Evolutionary conservation across 2,797 vertebrate species (phyloP).

Genomic region (Sebastes trivittatus): DNA sequence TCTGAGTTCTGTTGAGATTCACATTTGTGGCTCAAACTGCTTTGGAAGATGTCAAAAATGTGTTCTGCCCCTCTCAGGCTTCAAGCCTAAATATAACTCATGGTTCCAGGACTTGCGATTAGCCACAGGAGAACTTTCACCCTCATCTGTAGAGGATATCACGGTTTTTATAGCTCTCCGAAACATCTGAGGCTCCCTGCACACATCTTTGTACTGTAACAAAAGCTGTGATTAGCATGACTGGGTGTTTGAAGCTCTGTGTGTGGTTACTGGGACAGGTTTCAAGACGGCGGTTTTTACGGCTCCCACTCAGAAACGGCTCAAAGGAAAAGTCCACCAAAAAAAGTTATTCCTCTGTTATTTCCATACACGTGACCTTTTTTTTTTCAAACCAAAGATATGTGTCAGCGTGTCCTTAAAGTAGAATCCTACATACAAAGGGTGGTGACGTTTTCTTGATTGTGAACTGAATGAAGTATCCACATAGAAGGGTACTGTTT

Average conservation of each 20-base stretch:
- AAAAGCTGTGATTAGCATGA: constrained; percentile 26
- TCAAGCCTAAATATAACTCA: too few species aligned
- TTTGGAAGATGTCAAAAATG: too few species aligned
- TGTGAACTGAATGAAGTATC: neutral
- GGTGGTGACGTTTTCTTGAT: neutral
- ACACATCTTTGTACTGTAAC: neutral
- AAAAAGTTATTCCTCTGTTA: neutral
- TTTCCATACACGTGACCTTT: neutral
- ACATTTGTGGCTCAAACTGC: too few species aligned
- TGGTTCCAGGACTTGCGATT: neutral
- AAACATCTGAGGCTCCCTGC: neutral
- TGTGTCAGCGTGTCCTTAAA: neutral
- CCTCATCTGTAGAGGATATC: constrained; percentile 6
- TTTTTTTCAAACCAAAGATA: neutral
- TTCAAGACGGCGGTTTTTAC: constrained; percentile 10
- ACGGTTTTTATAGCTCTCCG: neutral
- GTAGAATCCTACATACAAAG: neutral
- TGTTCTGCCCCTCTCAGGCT: too few species aligned
- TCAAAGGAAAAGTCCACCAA: constrained; percentile 2
- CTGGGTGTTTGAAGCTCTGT: constrained; percentile 19
- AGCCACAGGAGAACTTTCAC: neutral
- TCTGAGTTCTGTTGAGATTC: too few species aligned
- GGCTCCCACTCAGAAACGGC: neutral
- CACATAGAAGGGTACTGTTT: neutral
- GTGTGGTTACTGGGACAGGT: neutral